Base-by-base conservation (phyloP, 1,140 invertebrate species). In the Epicauta chinensis region DNA sequence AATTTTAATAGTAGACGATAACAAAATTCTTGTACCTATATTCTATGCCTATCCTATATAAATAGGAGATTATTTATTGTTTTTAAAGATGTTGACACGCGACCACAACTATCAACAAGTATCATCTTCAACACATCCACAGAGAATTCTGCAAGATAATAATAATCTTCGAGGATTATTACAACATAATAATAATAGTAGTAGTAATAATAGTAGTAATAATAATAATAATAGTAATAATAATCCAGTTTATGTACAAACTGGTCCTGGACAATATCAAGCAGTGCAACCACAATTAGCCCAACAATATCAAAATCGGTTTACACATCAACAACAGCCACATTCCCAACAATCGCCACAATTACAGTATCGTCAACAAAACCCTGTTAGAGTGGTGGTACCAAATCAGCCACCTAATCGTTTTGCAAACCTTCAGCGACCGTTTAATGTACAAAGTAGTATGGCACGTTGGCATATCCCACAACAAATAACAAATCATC, bases 391-490 rank as follows among this genome's bases (percentile, higher is more conserved):
- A 6, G 14, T 35, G 2, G 35, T 48, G 37, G 16, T 48, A 15
- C 23, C 15, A 7, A 41, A 42, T 17, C 52, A 54, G 31, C 23
- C 4, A 23, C 7, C 23, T 3, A 54, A 54, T 31, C 42, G 52
- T 7, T 31, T 23, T 23, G 23, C 40, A n/a, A 44, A 16, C 16
- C 51, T 32, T 10, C 52, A 54, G 32, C 36, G 45, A 14, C 45
- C 17, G 10, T 47, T 36, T 14, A 34, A 47, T 11, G 23, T 35
- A 16, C 44, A 36, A 29, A 36, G 45, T 3, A 34, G 34, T 23
- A 23, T 57, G 12, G 72, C 79, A 52, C 79, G 81, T 67, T 83
- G 81, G 81, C 81, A 83, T 65, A 83, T 80, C 51, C 82, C 81
- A 45, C 81, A 83, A 66, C 74, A 72, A 59, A 65, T 71, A 50